Base-by-base conservation (phyloP, 1,140 invertebrate genomes). In the Drosophila truncata region DNA sequence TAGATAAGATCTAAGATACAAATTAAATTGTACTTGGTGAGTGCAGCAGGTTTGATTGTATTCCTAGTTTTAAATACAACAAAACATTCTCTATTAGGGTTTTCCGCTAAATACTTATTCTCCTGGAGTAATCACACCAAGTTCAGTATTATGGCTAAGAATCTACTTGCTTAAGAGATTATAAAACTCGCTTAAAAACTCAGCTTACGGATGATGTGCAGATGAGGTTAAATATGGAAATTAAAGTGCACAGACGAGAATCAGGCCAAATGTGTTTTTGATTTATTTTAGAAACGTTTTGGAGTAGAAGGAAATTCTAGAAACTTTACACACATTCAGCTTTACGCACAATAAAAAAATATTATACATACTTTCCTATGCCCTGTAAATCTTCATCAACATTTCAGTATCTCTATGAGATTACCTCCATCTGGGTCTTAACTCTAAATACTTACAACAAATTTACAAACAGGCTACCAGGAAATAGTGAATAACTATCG, bases 101-200 rank as follows among this genome's bases (percentile, higher is more conserved):
- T 27, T n/a, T 16, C 7, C 14, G 41, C 29, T 31, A 63, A 66
- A 25, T 42, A 55, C 52, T 37, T 55, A 64, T 52, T 66, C 37
- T 44, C 63, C 37, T 27, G 16, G 29, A 44, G 61, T 66, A 66
- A 61, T 44, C 63, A 35, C 33, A 44, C 49, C 50, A 54, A 41
- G 31, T 46, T 67, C 66, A 70, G 66, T 70, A 70, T 70, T 70
- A 70, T 37, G 31, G n/a, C 62, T 44, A 49, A 31, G 33, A 63
- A 59, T 54, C 42, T 47, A 37, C 18, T 66, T 62, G 60, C 11
- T 11, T 66, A 27, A 65, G 46, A 65, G 66, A 66, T 69, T 65
- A 65, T 41, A 25, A 31, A 62, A 46, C 8, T 27, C 31, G n/a
- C 23, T 33, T 44, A 23, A 33, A 16, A 35, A 13, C 29, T 64